A percentile compares a stretch with the other conserved stretches of the same genome.
Conservation (phyloP, 2,888 invertebrate genomes). For the Drosophila anomalata region DNA sequence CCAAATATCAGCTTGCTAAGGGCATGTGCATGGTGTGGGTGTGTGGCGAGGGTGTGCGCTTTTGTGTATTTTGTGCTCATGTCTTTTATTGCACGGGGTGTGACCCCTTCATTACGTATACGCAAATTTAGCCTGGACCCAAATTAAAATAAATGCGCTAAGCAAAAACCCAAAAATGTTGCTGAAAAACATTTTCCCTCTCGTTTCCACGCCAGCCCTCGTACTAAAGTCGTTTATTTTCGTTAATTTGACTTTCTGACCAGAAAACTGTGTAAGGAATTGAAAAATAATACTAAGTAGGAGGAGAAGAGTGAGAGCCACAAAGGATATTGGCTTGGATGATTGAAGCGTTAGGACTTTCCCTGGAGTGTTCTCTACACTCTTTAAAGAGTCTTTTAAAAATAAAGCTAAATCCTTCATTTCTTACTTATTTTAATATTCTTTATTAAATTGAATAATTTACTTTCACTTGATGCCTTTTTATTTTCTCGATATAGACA, state of each 20-base stretch:
- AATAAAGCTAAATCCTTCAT: no score
- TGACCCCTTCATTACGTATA: conserved; percentile 54
- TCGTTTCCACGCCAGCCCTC: conserved; percentile 30
- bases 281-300: conserved; percentile 39
- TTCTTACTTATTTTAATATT: neutral
- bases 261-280: conserved; percentile 19
- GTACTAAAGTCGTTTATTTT: conserved; percentile 28
- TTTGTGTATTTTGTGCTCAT: conserved; percentile 14
- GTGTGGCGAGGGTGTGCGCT: neutral
- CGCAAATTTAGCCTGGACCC: conserved; percentile 59
- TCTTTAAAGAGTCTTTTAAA: neutral
- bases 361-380: neutral
- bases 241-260: conserved; percentile 21
- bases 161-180: conserved; percentile 37
- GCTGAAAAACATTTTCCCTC: conserved; percentile 14
- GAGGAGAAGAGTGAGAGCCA: neutral
- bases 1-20: conserved; percentile 13
- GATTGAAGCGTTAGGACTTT: neutral
- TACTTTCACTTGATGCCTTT: neutral
- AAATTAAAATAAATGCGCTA: conserved; percentile 70
- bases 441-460: neutral
- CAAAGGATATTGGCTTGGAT: neutral
- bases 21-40: neutral
- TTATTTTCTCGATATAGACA: neutral
- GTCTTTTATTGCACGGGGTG: conserved; percentile 53